Evolutionary conservation across 2,888 invertebrate species (phyloP), one percentile per base, ranked within the genome.

Genomic region (Aricia artaxerxes): DNA sequence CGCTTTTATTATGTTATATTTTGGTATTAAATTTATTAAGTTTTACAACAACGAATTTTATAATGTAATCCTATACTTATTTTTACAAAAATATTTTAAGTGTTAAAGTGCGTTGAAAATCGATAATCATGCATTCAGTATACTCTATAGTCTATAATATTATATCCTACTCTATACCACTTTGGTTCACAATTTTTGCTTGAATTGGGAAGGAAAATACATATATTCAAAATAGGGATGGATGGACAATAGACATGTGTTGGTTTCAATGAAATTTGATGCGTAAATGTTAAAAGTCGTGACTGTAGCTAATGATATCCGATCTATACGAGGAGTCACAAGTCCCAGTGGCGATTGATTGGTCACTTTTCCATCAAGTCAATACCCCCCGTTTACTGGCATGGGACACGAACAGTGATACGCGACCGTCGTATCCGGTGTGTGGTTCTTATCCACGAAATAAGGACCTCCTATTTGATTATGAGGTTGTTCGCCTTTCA

Each of bases 311-410:
- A 44, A 73, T 69, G 35, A 69, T 24, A 69, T 35, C 69, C 11
- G 35, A 69, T 69, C 35, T 38, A 35, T 35, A 69, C 35, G 69
- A 35, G 44, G 73, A n/a, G 73, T 73, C 44, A 73, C 73, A 73
- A 73, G n/a, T 11, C 35, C 1, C 31, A 31, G 31, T 31, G 75
- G 31, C 31, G 75, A 53, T 75, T 49, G 75, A 75, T 75, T 75
- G 75, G 44, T 49, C 75, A 75, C 49, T 75, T 75, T 75, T 75
- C 75, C 75, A 75, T 75, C 49, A 53, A 75, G 49, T 53, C 49
- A 44, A 53, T 49, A 31, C 75, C 49, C 75, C 31, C 75, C 53
- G 64, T 64, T 73, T 24, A 73, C 73, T 24, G 75, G 44, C 53
- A 49, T 31, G 24, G 9, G 75, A 75, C 75, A 75, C 73, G 73